phyloP scores from a whole-genome alignment of 2,888 invertebrate species.

The Tigriopus californicus region DNA sequence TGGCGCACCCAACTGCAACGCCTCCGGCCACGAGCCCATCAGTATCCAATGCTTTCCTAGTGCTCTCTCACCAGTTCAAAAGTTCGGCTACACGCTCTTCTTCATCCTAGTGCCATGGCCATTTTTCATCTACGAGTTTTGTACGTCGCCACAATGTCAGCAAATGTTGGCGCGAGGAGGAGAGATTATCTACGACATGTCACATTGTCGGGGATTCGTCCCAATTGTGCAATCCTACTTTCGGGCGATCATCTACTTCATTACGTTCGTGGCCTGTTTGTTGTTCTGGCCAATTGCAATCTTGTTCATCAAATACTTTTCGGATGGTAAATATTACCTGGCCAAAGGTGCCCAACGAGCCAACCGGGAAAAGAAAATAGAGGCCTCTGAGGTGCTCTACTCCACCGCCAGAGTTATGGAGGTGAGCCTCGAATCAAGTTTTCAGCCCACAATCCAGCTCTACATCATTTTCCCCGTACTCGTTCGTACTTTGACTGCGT shows the following conservation, averaged over 20 bases:
- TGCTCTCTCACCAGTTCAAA: not conserved
- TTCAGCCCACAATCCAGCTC: slow-evolving; percentile 14
- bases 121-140: slow-evolving; percentile 16
- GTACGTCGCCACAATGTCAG: slow-evolving; percentile 6
- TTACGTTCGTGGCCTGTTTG: slow-evolving; percentile 7
- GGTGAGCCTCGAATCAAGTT: slow-evolving; percentile 11
- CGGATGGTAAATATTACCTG: slow-evolving; percentile 14
- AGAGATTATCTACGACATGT: slow-evolving; percentile 6
- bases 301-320: slow-evolving; percentile 12
- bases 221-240: not conserved
- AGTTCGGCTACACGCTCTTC: slow-evolving; percentile 12
- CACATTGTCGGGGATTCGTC: not conserved
- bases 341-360: slow-evolving; percentile 8
- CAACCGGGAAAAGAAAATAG: slow-evolving; percentile 11
- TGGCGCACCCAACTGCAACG: not conserved
- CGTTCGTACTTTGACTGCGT: not conserved
- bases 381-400: slow-evolving; percentile 14
- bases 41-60: slow-evolving; percentile 13
- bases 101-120: slow-evolving; percentile 15
- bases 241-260: not conserved
- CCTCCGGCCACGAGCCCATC: not conserved
- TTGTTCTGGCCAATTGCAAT: slow-evolving; percentile 13
- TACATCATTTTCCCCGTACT: slow-evolving; percentile 13
- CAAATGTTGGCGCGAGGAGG: not conserved
- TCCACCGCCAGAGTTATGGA: slow-evolving; percentile 13